Base-by-base conservation (phyloP, 2,113 vertebrate species). In the Xenopus borealis region DNA sequence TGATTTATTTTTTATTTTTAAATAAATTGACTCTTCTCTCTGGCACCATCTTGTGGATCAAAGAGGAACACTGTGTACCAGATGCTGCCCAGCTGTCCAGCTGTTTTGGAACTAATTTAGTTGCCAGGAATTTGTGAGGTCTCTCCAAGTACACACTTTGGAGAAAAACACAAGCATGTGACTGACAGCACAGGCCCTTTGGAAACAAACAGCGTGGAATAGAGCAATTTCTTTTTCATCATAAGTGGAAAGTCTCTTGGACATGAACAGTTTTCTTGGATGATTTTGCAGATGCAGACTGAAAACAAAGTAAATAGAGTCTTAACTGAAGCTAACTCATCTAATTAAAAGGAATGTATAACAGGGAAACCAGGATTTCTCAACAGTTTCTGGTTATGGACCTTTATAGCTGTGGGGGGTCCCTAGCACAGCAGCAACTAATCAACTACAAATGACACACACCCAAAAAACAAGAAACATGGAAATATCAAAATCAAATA, bases 31-130 rank as follows among this genome's bases (percentile, higher is more conserved):
- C 79, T 91, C 88, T 89, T 88, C 86, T 91, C 88, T 90, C 83
- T 91, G 87, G 86, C 86, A 88, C 90, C 91, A 92, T 82, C 90
- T 93, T 89, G 90, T 93, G 90, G 91, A 79, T 80, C 81, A 85
- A 23, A 55, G 44, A 45, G 80, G 78, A 86, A 84, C 58, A 82
- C 75, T 81, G 74, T 69, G 57, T 44, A 68, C 16, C 14, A 2
- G 63, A 47, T 7, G 53, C 40, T 80, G 62, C 69, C 65, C 18
- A 0, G 5, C 20, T 75, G 62, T 71, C 65, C 18, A 0, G 5
- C 20, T 75, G 55, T 3, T 0, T 72, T 71, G 33, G 3, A 30
- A 46, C 59, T 52, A 23, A 4, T 44, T 18, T 68, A 33, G 45
- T 16, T 9, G 70, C 57, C 53, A 66, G 71, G 66, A 81, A 75